phyloP scores from a whole-genome alignment of 2,113 vertebrate species.

The Gambusia affinis region DNA sequence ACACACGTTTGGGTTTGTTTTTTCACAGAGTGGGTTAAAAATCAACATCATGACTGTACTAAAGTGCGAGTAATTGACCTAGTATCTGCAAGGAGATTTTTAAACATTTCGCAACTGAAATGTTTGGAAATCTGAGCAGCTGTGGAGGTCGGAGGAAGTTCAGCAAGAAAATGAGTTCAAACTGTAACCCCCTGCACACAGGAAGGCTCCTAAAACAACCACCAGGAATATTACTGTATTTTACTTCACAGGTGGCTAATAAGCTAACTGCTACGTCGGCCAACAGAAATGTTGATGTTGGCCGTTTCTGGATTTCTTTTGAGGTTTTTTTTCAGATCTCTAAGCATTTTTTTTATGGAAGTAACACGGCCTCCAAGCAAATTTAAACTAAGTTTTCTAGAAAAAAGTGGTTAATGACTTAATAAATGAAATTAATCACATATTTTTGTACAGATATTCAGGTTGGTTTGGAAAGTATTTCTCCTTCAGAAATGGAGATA shows the following conservation, averaged over 20 bases:
- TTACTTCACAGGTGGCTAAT: not conserved
- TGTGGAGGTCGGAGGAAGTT: slow-evolving; percentile 25
- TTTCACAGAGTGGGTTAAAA: slow-evolving; percentile 1
- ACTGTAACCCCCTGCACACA: not conserved
- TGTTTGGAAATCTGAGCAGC: not conserved
- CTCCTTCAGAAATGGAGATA: no score
- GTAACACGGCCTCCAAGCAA: no score
- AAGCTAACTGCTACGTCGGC: not conserved
- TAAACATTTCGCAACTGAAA: not conserved
- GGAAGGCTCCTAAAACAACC: slow-evolving; percentile 6
- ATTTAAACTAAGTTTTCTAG: no score
- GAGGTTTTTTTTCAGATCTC: no score
- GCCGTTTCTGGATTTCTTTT: no score
- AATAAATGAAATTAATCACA: no score
- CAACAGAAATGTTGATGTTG: rapidly evolving
- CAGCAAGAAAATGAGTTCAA: slow-evolving; percentile 12
- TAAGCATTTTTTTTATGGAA: no score
- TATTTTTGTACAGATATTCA: no score
- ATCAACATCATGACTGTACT: not conserved
- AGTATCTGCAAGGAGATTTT: slow-evolving; percentile 1
- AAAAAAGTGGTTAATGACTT: no score
- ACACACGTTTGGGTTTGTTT: not conserved
- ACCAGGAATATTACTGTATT: not conserved
- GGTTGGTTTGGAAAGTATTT: no score
- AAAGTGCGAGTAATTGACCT: not conserved